A percentile compares a stretch with the other conserved stretches of the same genome.
phyloP scores from a whole-genome alignment of 2,113 vertebrate species.

The Hypocryptadius cinnamomeus region DNA sequence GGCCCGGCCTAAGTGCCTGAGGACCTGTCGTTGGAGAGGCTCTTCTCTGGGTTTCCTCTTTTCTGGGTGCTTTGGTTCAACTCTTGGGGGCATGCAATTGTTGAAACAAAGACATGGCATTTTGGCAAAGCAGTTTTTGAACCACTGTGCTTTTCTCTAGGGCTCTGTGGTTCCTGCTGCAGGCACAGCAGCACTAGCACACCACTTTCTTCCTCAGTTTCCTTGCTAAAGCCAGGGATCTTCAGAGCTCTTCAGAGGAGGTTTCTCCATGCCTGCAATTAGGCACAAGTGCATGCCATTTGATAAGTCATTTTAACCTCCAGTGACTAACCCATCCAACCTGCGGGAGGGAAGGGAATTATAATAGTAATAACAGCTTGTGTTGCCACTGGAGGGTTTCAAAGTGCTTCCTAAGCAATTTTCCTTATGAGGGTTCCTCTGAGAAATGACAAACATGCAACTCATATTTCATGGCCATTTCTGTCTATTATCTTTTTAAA shows the following conservation, averaged over 20 bases:
- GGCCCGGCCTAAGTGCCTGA: not conserved
- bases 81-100: not conserved
- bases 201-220: not conserved
- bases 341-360: not conserved
- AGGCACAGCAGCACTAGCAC: not conserved
- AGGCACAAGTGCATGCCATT: not conserved
- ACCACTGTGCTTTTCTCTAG: not conserved
- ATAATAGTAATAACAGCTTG: constrained; percentile 12
- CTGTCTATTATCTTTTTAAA: not conserved
- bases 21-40: not conserved
- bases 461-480: not conserved
- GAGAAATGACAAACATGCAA: not conserved
- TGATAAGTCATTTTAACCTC: not conserved
- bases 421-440: constrained; percentile 9
- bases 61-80: not conserved
- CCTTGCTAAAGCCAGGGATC: not conserved
- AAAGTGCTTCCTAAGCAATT: not conserved
- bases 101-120: not conserved
- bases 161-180: not conserved
- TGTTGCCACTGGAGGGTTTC: not conserved
- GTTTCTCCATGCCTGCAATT: not conserved
- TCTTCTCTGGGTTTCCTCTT: not conserved
- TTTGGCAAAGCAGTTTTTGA: not conserved
- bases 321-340: not conserved
- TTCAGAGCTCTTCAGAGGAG: not conserved